Base-by-base conservation (phyloP, 2,888 invertebrate species). In the Coelopa pilipes region DNA sequence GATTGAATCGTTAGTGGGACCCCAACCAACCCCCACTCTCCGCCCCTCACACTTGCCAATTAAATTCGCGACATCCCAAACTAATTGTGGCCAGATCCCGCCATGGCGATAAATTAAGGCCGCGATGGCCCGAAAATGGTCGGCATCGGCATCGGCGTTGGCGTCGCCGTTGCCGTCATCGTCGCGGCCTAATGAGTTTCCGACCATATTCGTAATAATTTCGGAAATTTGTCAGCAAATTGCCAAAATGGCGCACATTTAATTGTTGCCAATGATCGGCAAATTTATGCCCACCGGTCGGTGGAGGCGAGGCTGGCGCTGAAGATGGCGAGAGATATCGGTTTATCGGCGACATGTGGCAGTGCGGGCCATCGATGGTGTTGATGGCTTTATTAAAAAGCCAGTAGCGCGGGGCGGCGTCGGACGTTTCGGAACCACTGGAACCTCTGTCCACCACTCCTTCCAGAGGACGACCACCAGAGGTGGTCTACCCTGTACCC, bases 151-250 rank as follows among this genome's bases (percentile, higher is more conserved):
- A 24, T 9, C 19, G 15, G 2, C 10, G 11, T 62, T 21, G 53
- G 4, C 53, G 53, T 53, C 53, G 53, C 53, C 34, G 15, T 62
- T 60, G 10, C 11, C n/a, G 10, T 59, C 19, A 10, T 21, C 13
- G 21, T 3, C 57, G 24, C 21, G 19, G 45, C 17, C 17, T 47
- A 47, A 62, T 45, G n/a, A 17, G 46, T 65, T 46, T 65, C 12
- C 10, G 12, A 19, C 46, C 47, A 65, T 46, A 65, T 47, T 65
- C 19, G 13, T 65, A 47, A 66, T 66, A 66, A 66, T 50, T 66
- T 66, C 1, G 50, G 21, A 80, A 82, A 81, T 79, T 83, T 85
- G 84, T 85, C 85, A 85, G 81, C 85, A 81, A 79, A 82, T 83
- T 80, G 79, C 79, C 81, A 81, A 81, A 81, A 81, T 53, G 13